phyloP scores from a whole-genome alignment of 2,888 invertebrate species.

The Eupeodes latifasciatus region DNA sequence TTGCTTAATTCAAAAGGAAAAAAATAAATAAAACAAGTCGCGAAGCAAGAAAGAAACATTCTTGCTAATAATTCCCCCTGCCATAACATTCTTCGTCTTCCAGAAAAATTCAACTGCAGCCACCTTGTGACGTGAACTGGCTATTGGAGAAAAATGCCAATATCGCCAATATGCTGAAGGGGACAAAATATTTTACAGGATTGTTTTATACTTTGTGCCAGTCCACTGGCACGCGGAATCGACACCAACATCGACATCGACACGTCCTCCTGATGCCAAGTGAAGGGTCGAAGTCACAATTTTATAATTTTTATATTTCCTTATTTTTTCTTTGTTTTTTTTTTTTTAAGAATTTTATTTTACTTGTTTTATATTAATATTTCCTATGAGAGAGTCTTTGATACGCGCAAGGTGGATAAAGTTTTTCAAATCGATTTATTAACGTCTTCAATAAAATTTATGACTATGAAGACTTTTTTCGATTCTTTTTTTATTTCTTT shows the following conservation, averaged over 20 bases:
- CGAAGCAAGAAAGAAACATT: slow-evolving; percentile 46
- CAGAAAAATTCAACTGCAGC: neutral
- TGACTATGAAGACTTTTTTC: slow-evolving; percentile 57
- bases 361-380: slow-evolving; percentile 66
- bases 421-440: slow-evolving; percentile 75
- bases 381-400: slow-evolving; percentile 53
- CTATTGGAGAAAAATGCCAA: slow-evolving; percentile 62
- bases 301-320: slow-evolving; percentile 70
- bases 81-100: neutral
- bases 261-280: slow-evolving; percentile 44
- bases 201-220: neutral
- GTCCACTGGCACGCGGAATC: slow-evolving; percentile 47
- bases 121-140: slow-evolving; percentile 31
- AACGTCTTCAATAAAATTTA: slow-evolving; percentile 76
- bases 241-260: slow-evolving; percentile 4
- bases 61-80: slow-evolving; percentile 63
- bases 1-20: slow-evolving; percentile 50
- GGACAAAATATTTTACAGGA: slow-evolving; percentile 68
- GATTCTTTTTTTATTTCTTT: slow-evolving; percentile 12
- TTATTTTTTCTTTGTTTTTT: slow-evolving; percentile 13
- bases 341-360: slow-evolving; percentile 4
- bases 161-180: slow-evolving; percentile 72
- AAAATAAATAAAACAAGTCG: slow-evolving; percentile 27
- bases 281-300: slow-evolving; percentile 52
- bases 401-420: slow-evolving; percentile 66